Evolutionary conservation across 2,888 invertebrate genomes (phyloP).

Genomic region (Pecten maximus): DNA sequence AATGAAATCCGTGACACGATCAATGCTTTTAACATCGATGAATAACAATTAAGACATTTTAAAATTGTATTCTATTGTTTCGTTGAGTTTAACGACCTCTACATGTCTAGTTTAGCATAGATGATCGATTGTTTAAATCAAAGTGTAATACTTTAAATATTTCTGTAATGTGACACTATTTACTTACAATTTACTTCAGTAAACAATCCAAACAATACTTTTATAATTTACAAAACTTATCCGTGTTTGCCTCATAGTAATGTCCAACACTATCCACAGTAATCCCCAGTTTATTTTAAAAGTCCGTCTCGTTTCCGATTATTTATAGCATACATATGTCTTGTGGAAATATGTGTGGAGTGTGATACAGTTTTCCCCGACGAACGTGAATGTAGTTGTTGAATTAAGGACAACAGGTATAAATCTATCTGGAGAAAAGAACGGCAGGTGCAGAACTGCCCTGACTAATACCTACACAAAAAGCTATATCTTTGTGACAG

Average conservation of each 20-base stretch:
- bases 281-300: neutral
- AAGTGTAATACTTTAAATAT: neutral
- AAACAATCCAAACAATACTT: neutral
- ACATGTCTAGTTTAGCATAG: neutral
- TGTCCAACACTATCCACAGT: neutral
- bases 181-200: neutral
- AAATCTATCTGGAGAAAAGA: neutral
- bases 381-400: neutral
- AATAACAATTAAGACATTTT: neutral
- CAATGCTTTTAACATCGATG: neutral
- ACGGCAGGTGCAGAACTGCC: constrained; percentile 3
- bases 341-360: neutral
- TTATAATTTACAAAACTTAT: neutral
- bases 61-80: neutral
- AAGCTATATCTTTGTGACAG: neutral
- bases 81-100: neutral
- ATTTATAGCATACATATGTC: neutral
- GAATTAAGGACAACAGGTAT: neutral
- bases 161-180: neutral
- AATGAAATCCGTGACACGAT: neutral
- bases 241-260: neutral
- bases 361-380: neutral
- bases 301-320: neutral
- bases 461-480: constrained; percentile 13
- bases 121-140: neutral